Evolutionary conservation across 2,797 vertebrate species (phyloP).

Genomic region (Bradypus variegatus): DNA sequence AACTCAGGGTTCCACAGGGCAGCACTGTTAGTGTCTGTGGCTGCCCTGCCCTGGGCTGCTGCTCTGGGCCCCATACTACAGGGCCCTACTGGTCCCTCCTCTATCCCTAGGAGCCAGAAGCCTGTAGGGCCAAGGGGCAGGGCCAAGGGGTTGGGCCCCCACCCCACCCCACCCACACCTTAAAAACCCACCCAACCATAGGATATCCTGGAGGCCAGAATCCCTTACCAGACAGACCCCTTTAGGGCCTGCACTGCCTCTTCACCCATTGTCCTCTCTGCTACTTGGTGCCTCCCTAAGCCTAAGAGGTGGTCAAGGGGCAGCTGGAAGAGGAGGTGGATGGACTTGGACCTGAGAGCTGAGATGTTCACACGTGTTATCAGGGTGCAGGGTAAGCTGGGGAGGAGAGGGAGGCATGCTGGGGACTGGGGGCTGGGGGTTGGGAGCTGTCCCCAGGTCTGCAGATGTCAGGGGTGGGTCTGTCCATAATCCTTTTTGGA

Average conservation of each 20-base stretch:
- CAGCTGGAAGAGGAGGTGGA: accelerated
- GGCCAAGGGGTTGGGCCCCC: too few relatives aligned
- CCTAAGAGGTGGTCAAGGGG: not conserved
- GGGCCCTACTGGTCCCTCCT: not conserved
- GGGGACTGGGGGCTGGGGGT: not conserved
- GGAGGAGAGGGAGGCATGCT: too few relatives aligned
- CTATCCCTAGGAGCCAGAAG: not conserved
- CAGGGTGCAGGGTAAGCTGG: not conserved
- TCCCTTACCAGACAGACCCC: not conserved
- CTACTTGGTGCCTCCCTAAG: accelerated
- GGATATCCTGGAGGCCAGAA: not conserved
- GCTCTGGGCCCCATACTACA: not conserved
- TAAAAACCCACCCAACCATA: not conserved
- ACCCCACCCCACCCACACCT: not conserved
- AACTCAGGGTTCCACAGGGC: not conserved
- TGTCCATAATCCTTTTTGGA: not conserved
- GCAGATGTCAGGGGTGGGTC: too few relatives aligned
- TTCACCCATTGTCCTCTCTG: not conserved
- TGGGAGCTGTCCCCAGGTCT: not conserved
- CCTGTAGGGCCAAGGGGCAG: not conserved
- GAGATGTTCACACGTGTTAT: not conserved
- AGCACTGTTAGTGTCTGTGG: accelerated
- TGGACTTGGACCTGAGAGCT: not conserved
- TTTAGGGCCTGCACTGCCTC: not conserved
- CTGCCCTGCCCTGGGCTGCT: not conserved